Percentiles rank a stretch among this genome's conserved stretches.
phyloP scores from a whole-genome alignment of 2,888 invertebrate species.

The Ormyrus thymus region DNA sequence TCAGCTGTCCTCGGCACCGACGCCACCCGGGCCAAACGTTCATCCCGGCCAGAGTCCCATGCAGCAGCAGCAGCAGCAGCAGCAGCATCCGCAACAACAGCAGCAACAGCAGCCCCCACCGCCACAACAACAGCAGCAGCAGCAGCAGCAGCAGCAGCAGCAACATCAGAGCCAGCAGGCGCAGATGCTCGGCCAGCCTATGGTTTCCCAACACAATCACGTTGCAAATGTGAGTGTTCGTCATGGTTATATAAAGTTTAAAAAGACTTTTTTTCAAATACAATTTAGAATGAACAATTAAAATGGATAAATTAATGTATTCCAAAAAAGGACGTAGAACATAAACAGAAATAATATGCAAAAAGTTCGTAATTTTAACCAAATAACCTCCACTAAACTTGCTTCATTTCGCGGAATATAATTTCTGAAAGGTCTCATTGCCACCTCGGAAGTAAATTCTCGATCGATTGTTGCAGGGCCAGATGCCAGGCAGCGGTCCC shows the following conservation, averaged over 20 bases:
- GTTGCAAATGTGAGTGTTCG: slow-evolving; percentile 69
- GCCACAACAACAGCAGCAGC: slow-evolving; percentile 47
- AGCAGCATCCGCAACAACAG: slow-evolving; percentile 54
- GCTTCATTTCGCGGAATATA: too few species aligned
- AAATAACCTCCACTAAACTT: too few species aligned
- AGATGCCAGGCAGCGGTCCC: slow-evolving; percentile 69
- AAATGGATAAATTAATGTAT: too few species aligned
- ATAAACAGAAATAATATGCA: not conserved
- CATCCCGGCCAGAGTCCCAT: slow-evolving; percentile 70
- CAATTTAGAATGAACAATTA: too few species aligned
- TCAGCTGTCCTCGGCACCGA: slow-evolving; percentile 76
- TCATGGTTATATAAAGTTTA: too few species aligned
- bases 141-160: slow-evolving; percentile 45
- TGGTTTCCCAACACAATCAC: slow-evolving; percentile 70
- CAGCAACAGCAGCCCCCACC: slow-evolving; percentile 44
- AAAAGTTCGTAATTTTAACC: too few species aligned
- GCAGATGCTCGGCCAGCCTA: slow-evolving; percentile 69
- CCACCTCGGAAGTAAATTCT: too few species aligned
- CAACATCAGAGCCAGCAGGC: slow-evolving; percentile 66
- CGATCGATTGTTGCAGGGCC: slow-evolving; percentile 64
- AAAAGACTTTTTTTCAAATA: too few species aligned
- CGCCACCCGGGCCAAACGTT: slow-evolving; percentile 69
- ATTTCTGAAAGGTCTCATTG: too few species aligned
- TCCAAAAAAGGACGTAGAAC: not conserved
- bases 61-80: slow-evolving; percentile 51